A percentile compares a stretch with the other conserved stretches of the same genome.
Evolutionary conservation across 1,140 invertebrate species (phyloP).

Genomic region (Neuroterus valhalla): DNA sequence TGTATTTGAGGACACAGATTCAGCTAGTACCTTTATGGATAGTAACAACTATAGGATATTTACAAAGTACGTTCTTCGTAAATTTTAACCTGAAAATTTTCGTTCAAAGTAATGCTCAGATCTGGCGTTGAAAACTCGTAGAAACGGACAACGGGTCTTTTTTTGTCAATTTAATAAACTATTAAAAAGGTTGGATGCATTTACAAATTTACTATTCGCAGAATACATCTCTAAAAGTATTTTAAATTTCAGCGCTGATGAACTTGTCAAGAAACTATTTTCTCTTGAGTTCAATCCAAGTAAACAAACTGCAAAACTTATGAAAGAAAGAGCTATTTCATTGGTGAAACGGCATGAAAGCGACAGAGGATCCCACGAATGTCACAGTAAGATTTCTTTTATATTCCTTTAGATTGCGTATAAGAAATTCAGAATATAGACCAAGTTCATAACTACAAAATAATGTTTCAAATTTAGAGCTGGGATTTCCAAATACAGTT

Average conservation of each 20-base stretch:
- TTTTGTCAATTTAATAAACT: too few species aligned
- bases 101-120: too few species aligned
- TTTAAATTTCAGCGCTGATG: conserved; percentile 73
- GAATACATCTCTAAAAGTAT: background rate
- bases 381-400: conserved; percentile 70
- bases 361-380: conserved; percentile 77
- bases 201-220: background rate
- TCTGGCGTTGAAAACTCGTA: too few species aligned
- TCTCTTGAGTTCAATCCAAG: conserved; percentile 75
- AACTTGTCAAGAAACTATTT: conserved; percentile 77
- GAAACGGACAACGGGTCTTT: background rate
- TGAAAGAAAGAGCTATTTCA: conserved; percentile 69
- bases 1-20: too few species aligned
- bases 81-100: too few species aligned
- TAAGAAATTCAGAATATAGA: background rate
- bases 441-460: too few species aligned
- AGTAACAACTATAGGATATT: too few species aligned
- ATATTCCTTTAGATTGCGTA: conserved; percentile 4
- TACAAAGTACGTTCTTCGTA: too few species aligned
- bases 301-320: conserved; percentile 61
- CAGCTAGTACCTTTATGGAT: too few species aligned
- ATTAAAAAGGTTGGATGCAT: too few species aligned
- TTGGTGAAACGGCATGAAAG: conserved; percentile 77
- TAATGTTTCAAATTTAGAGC: too few species aligned
- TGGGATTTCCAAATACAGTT: too few species aligned